These are phyloP conservation scores for Ptiloglossa arizonensis DNA, from an alignment of 1,140 invertebrate genomes.

Conservation along the genomic window DNA sequence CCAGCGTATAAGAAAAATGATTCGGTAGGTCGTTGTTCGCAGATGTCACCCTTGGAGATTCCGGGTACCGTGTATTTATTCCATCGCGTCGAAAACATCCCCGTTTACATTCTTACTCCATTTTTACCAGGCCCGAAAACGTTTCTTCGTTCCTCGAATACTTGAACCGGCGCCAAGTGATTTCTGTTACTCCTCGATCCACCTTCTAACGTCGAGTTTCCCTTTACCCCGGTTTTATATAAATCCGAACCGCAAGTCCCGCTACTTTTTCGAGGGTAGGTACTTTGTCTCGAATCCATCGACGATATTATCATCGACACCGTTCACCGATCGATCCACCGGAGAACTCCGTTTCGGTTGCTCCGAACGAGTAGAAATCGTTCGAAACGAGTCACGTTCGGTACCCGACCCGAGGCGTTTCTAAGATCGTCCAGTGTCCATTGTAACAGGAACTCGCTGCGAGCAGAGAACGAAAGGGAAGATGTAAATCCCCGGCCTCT, in stretches of 20 bases:
- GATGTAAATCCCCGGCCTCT: neutral
- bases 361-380: neutral
- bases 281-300: no score
- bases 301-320: no score
- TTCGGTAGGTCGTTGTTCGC: neutral
- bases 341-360: neutral
- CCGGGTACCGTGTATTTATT: slow-evolving; percentile 14
- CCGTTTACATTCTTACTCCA: slow-evolving; percentile 44
- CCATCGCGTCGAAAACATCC: slow-evolving; percentile 5
- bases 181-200: slow-evolving; percentile 9
- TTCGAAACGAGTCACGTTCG: neutral
- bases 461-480: slow-evolving; percentile 7
- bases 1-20: slow-evolving; percentile 21
- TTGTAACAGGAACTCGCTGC: neutral
- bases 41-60: slow-evolving; percentile 19
- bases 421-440: neutral
- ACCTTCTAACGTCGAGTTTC: neutral
- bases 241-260: slow-evolving; percentile 11
- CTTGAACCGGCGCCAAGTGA: neutral
- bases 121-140: slow-evolving; percentile 46
- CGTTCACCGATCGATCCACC: no score
- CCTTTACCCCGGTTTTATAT: slow-evolving; percentile 34
- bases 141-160: slow-evolving; percentile 51
- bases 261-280: no score
- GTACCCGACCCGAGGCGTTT: neutral